phyloP scores from a whole-genome alignment of 2,797 vertebrate species.

The Peromyscus melanophrys region DNA sequence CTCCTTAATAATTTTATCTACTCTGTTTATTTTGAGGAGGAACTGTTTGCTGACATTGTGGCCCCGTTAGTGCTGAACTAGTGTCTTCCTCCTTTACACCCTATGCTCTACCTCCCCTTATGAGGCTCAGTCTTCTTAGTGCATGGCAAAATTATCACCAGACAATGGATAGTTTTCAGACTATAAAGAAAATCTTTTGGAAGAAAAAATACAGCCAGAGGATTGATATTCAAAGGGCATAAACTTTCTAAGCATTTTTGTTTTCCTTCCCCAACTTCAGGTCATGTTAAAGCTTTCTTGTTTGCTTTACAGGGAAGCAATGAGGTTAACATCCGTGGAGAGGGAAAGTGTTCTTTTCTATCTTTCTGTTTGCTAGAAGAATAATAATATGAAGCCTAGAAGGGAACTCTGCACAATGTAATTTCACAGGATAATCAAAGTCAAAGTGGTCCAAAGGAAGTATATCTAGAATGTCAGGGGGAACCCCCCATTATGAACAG shows the following conservation, averaged over 20 bases:
- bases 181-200: slow-evolving; percentile 11
- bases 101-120: not conserved
- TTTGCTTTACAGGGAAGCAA: not conserved
- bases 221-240: not conserved
- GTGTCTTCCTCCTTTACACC: not conserved
- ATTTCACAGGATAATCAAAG: not conserved
- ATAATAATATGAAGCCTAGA: not conserved
- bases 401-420: not conserved
- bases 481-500: not conserved
- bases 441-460: not conserved
- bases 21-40: not conserved
- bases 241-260: not conserved
- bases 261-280: not conserved
- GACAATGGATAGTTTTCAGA: not conserved
- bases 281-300: not conserved
- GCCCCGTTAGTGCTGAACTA: not conserved
- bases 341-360: not conserved
- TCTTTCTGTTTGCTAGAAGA: not conserved
- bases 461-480: not conserved
- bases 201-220: not conserved
- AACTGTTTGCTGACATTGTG: not conserved
- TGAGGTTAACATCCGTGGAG: not conserved
- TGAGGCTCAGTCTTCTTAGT: not conserved
- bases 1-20: not conserved
- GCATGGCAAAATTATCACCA: not conserved